phyloP scores from a whole-genome alignment of 2,888 invertebrate species.

The Pachydiplax longipennis region DNA sequence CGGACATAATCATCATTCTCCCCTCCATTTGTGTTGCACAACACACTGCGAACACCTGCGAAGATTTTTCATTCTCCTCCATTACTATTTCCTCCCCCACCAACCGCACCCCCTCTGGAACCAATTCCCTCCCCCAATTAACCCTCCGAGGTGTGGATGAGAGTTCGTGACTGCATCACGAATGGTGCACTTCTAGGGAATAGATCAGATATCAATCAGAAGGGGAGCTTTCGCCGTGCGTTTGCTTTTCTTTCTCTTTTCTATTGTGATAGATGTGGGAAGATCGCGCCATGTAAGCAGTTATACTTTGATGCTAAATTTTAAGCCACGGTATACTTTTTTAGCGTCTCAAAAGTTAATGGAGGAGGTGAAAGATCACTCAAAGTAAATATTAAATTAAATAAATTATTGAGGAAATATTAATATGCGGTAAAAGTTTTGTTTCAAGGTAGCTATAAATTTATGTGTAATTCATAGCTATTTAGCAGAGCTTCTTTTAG shows the following conservation, averaged over 20 bases:
- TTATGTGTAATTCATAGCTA: too few relatives aligned
- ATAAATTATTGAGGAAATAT: too few relatives aligned
- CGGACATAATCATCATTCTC: too few relatives aligned
- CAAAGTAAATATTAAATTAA: too few relatives aligned
- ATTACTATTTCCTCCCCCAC: background rate
- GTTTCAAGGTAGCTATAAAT: too few relatives aligned
- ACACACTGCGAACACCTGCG: slow-evolving; percentile 14
- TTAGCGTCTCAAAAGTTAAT: too few relatives aligned
- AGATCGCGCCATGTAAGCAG: background rate
- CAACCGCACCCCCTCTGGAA: background rate
- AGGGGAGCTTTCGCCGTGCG: background rate
- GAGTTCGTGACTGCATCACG: background rate
- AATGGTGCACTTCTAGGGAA: background rate
- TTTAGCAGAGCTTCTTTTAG: too few relatives aligned
- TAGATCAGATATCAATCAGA: background rate
- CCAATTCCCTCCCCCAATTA: background rate
- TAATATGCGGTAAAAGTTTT: too few relatives aligned
- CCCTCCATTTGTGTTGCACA: background rate
- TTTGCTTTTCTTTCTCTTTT: background rate
- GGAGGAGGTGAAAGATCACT: too few relatives aligned
- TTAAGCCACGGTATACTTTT: too few relatives aligned
- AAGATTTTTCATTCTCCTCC: slow-evolving; percentile 13
- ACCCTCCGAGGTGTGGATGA: background rate
- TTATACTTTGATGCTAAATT: too few relatives aligned
- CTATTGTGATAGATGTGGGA: background rate